Evolutionary conservation across 2,888 invertebrate species (phyloP).

Genomic region (Leptinotarsa rubiginosa): DNA sequence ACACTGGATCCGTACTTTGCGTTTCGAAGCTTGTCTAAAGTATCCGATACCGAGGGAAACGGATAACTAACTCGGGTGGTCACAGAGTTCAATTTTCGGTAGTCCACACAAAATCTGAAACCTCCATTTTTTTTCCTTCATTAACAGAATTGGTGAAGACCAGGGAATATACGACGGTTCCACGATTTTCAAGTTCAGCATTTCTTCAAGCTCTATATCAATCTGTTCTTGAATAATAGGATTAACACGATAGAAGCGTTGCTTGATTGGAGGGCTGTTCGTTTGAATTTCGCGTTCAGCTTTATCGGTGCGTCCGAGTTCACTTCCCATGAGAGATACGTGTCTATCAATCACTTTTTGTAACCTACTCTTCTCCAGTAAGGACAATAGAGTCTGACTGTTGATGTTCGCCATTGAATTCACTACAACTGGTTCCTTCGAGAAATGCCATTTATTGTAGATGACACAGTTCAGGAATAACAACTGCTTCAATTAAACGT

Average conservation of each 20-base stretch:
- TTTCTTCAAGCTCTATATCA: conserved; percentile 51
- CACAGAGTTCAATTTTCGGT: conserved; percentile 42
- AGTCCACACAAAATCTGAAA: too few species aligned
- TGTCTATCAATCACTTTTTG: conserved; percentile 21
- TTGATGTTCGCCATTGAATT: conserved; percentile 18
- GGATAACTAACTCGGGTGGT: conserved; percentile 52
- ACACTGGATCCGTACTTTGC: conserved; percentile 44
- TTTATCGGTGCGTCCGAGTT: neutral
- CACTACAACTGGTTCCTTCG: neutral
- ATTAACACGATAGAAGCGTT: conserved; percentile 45
- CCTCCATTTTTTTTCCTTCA: neutral
- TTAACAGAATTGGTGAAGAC: conserved; percentile 54
- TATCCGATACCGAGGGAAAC: conserved; percentile 48
- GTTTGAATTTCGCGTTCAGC: conserved; percentile 25
- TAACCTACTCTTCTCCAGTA: neutral
- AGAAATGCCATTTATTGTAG: conserved; percentile 42
- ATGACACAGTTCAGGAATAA: conserved; percentile 33
- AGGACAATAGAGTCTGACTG: conserved; percentile 8
- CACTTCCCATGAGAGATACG: conserved; percentile 16
- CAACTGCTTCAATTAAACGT: conserved; percentile 17
- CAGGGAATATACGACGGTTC: conserved; percentile 54
- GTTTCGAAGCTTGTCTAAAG: conserved; percentile 48
- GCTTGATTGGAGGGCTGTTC: conserved; percentile 39
- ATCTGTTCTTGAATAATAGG: conserved; percentile 42
- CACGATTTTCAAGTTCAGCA: conserved; percentile 44